Percentiles rank a stretch among this genome's conserved stretches.
Conservation (phyloP, 2,113 vertebrate genomes). For the Cairina moschata region DNA sequence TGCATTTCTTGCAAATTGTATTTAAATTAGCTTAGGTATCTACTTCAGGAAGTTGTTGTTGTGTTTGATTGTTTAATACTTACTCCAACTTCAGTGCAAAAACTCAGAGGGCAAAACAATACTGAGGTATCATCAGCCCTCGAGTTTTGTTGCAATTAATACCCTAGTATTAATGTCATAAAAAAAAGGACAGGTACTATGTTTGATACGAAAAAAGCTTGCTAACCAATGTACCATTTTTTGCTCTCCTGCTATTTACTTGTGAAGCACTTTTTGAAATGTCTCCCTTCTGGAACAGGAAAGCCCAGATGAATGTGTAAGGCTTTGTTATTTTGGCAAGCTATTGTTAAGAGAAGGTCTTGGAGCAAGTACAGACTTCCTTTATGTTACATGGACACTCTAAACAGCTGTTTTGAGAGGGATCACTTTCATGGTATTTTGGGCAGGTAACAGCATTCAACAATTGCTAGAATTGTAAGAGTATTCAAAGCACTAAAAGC, state of each 20-base stretch:
- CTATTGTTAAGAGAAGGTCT: neutral
- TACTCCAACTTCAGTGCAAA: neutral
- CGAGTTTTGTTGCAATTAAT: neutral
- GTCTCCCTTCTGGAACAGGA: neutral
- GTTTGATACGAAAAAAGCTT: neutral
- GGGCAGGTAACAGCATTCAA: fast-evolving
- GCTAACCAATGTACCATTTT: neutral
- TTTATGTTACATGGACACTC: neutral
- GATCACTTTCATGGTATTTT: neutral
- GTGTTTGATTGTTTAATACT: neutral
- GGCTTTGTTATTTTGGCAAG: neutral
- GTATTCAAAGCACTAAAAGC: neutral
- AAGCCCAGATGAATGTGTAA: neutral
- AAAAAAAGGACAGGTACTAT: neutral
- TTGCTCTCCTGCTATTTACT: neutral
- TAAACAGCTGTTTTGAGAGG: neutral
- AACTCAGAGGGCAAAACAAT: neutral
- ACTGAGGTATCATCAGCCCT: neutral
- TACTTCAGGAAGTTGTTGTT: neutral
- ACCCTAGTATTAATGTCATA: neutral
- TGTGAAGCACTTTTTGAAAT: fast-evolving
- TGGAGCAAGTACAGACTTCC: neutral
- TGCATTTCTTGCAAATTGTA: neutral
- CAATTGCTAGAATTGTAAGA: neutral
- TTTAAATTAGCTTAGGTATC: neutral